phyloP scores from a whole-genome alignment of 2,113 vertebrate species.

The Microcebus tavaratra region DNA sequence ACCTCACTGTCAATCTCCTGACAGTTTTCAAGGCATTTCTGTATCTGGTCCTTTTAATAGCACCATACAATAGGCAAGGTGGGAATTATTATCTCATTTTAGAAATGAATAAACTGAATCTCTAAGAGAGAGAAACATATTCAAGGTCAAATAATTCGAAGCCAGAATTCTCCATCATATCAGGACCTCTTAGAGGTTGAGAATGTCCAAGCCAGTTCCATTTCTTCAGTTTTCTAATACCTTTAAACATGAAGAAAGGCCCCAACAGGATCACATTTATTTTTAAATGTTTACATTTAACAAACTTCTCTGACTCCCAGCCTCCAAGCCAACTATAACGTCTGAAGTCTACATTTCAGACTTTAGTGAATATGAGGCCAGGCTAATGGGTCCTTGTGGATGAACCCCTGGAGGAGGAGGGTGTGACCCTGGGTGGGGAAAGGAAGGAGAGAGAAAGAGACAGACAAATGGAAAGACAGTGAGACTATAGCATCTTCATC shows the following conservation, averaged over 20 bases:
- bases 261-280: neutral
- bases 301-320: neutral
- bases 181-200: neutral
- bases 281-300: slow-evolving; percentile 29
- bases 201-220: neutral
- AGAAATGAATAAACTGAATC: neutral
- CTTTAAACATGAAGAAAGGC: slow-evolving; percentile 24
- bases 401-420: neutral
- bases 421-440: neutral
- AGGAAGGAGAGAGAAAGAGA: neutral
- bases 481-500: neutral
- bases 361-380: neutral
- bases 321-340: neutral
- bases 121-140: neutral
- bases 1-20: neutral
- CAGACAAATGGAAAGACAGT: neutral
- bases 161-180: neutral
- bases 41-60: neutral
- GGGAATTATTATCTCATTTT: neutral
- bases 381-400: neutral
- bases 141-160: neutral
- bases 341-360: neutral
- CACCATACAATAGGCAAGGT: neutral
- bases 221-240: neutral
- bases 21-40: neutral